A percentile compares a stretch with the other conserved stretches of the same genome.
Conservation (phyloP, 2,113 vertebrate genomes). For the Datnioides undecimradiatus region DNA sequence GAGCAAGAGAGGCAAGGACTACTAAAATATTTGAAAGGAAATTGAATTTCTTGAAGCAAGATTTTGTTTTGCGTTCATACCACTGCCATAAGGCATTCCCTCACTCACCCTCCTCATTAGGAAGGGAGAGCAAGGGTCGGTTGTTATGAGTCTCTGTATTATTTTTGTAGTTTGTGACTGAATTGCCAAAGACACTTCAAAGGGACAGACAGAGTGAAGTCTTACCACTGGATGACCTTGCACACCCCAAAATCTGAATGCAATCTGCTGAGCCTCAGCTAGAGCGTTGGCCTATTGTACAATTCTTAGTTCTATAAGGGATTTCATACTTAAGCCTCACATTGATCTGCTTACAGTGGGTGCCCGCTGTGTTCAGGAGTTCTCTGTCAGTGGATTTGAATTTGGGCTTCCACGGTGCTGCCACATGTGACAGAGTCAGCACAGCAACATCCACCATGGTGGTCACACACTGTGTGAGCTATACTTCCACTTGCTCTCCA, state of each 20-base stretch:
- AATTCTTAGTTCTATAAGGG: conserved; percentile 44
- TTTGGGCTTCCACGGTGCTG: conserved; percentile 47
- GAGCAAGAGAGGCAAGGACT: background rate
- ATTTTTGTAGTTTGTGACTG: conserved; percentile 1
- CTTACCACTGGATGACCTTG: background rate
- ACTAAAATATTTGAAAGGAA: too few species aligned
- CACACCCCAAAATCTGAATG: background rate
- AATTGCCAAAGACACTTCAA: conserved; percentile 24
- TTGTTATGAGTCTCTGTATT: background rate
- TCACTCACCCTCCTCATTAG: background rate
- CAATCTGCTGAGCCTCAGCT: conserved; percentile 10
- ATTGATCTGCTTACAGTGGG: conserved; percentile 67
- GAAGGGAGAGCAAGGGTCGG: background rate
- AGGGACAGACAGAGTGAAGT: conserved; percentile 12
- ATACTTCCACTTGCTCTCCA: conserved; percentile 53
- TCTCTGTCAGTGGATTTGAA: conserved; percentile 55
- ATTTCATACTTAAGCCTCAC: conserved; percentile 58
- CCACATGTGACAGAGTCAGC: conserved; percentile 69
- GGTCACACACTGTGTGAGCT: conserved; percentile 61
- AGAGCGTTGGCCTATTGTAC: conserved; percentile 24
- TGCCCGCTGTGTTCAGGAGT: conserved; percentile 33
- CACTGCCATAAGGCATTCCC: background rate
- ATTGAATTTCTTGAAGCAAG: background rate
- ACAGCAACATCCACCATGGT: conserved; percentile 54
- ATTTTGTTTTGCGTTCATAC: rapidly evolving